Evolutionary conservation across 2,888 invertebrate species (phyloP), one percentile per base, ranked within the genome.

Genomic region (Drosophila kokeensis): DNA sequence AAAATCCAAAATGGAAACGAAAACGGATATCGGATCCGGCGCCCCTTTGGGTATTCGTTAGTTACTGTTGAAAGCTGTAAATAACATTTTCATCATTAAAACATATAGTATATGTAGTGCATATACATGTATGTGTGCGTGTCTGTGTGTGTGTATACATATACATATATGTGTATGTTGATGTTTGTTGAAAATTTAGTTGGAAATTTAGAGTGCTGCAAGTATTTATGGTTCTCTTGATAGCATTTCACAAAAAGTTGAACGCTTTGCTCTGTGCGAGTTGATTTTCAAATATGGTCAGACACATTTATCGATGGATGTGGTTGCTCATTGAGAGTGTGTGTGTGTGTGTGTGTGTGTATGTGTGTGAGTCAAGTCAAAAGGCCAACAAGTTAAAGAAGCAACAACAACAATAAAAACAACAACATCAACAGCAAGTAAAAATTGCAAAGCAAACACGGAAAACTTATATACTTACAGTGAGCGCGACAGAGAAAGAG

Each of bases 21-120:
- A 57, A 63, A 53, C 55, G 38, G 55, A 55, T 55, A 60, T 40
- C 34, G 32, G 30, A 27, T 30, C 49, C 55, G 18, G 18, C 30
- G 42, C 27, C 42, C 70, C 53, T 48, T 8, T 11, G 42, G 54
- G 21, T 67, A 69, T 55, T 72, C 68, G 61, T 54, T 55, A 65
- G 80, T 71, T 76, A 79, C 73, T 70, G 58, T 85, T 71, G 75
- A 53, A n/a, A 69, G 81, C 83, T 82, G 88, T 68, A 89, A 89
- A 87, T 73, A 88, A 89, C 83, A 78, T 85, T 80, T 89, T 78
- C 83, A 87, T 83, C 85, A 83, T 78, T 88, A 80, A 80, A 83
- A 80, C 83, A 69, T 67, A 66, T 45, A 61, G 42, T 27, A 72
- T 69, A 65, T 70, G 66, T 40, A 53, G 68, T 67, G 53, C 53